Base-by-base conservation (phyloP, 2,797 vertebrate species). In the Sternarchorhynchus goeldii region DNA sequence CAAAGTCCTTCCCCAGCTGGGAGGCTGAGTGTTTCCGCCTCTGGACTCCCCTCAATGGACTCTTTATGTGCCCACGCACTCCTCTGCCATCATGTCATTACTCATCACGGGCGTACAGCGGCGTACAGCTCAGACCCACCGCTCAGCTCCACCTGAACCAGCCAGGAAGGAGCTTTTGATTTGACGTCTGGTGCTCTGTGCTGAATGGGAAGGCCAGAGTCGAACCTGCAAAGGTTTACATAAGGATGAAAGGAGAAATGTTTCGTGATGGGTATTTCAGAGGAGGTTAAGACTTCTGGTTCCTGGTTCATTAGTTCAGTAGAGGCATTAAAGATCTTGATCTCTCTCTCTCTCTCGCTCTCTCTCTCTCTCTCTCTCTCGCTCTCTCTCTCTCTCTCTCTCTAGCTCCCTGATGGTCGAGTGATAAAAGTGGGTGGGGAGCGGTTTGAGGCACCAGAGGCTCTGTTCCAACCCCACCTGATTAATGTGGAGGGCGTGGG, bases 391-490 rank as follows among this genome's bases (percentile, higher is more conserved):
- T 7, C 36, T 29, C 0, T 25, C 41, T 62, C 36, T 41, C 8
- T 76, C 68, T 86, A 99, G 97, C 96, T 99, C 85, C 98, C 98
- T 81, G 97, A 99, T 88, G 97, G 98, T 79, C 92, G 97, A 84
- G 92, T 99, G 91, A 99, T 99, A 90, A 99, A 98, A 93, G 97
- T 99, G 0, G 98, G 97, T 84, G 98, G 98, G 79, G 97, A 99
- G 90, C 92, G 98, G 70, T 99, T 99, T 69, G 97, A 99, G 90
- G 98, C 98, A 67, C 96, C 98, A 0, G 98, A 99, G 90, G 97
- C 98, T 83, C 92, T 99, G 75, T 99, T 99, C 92, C 98, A 99
- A 91, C 98, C 98, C 85, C 98, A 99, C 87, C 94, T 99, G 92
- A 99, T 99, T 92, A 99, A 99, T 2, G 97, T 99, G 2, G 98